phyloP scores from a whole-genome alignment of 2,797 vertebrate genomes.

The Miichthys miiuy region DNA sequence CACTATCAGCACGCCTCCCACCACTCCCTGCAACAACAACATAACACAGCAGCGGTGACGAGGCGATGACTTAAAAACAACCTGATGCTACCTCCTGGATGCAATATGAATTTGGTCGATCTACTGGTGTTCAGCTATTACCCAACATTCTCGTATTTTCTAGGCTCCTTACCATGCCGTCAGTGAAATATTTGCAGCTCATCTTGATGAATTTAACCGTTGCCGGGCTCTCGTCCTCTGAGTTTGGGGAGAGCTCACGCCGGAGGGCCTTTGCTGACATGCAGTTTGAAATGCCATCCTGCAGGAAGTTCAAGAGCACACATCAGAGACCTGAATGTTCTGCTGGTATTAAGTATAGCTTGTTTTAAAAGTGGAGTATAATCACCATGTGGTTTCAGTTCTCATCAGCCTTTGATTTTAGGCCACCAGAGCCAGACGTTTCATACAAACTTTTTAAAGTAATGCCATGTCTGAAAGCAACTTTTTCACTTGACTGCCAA shows the following conservation, averaged over 20 bases:
- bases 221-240: constrained; percentile 95
- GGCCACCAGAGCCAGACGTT: not conserved
- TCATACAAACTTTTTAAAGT: not conserved
- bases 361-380: not conserved
- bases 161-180: constrained; percentile 92
- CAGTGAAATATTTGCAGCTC: constrained; percentile 99
- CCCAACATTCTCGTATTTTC: not conserved
- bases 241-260: constrained; percentile 92
- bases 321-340: constrained; percentile 11
- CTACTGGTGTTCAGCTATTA: not conserved
- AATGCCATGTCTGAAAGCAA: not conserved
- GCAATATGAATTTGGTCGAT: not conserved
- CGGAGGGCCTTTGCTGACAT: constrained; percentile 86
- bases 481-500: not conserved
- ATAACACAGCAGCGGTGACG: not conserved
- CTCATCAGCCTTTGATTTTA: constrained; percentile 2
- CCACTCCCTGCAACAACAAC: constrained; percentile 89
- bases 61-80: not conserved
- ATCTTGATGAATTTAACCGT: constrained; percentile 98
- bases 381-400: not conserved
- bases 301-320: constrained; percentile 13
- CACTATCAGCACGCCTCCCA: constrained; percentile 98
- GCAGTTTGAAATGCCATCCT: constrained; percentile 89
- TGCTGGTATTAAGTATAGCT: not conserved
- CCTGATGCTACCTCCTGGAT: too few species aligned